These are phyloP conservation scores for Phenganax subtilis DNA, from an alignment of 92 coral and sea anemone species.

Conservation along the genomic window DNA sequence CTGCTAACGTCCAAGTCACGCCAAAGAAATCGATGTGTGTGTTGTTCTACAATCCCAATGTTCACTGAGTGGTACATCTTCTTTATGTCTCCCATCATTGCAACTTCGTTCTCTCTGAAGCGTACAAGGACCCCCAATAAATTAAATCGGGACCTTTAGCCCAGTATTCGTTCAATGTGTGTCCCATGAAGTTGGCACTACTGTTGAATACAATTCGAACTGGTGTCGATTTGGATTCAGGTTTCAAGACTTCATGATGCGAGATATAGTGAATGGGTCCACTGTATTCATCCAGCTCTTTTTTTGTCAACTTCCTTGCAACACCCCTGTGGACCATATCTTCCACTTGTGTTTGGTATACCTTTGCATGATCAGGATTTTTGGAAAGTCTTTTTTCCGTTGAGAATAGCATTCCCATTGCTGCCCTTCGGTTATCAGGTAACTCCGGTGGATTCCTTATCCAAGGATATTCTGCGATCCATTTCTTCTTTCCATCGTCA, in stretches of 20 bases:
- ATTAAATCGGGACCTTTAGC: constrained; percentile 42
- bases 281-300: constrained; percentile 25
- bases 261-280: constrained; percentile 48
- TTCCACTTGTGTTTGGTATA: constrained; percentile 34
- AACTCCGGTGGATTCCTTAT: constrained; percentile 44
- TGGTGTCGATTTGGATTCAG: constrained; percentile 53
- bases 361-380: constrained; percentile 23
- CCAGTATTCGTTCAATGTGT: constrained; percentile 45
- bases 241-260: constrained; percentile 45
- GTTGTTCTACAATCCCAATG: constrained; percentile 41
- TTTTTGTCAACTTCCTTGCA: constrained; percentile 38
- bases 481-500: constrained; percentile 39
- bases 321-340: constrained; percentile 45
- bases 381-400: constrained; percentile 45
- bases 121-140: constrained; percentile 47
- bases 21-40: constrained; percentile 58
- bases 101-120: constrained; percentile 48
- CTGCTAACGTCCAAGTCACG: constrained; percentile 42
- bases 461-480: constrained; percentile 62
- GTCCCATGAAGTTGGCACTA: constrained; percentile 50
- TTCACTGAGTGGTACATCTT: constrained; percentile 49
- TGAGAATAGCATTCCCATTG: constrained; percentile 40
- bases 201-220: constrained; percentile 55
- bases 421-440: constrained; percentile 50
- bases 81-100: constrained; percentile 39